phyloP scores from a whole-genome alignment of 2,113 vertebrate species.

The Ammodramus savannarum region DNA sequence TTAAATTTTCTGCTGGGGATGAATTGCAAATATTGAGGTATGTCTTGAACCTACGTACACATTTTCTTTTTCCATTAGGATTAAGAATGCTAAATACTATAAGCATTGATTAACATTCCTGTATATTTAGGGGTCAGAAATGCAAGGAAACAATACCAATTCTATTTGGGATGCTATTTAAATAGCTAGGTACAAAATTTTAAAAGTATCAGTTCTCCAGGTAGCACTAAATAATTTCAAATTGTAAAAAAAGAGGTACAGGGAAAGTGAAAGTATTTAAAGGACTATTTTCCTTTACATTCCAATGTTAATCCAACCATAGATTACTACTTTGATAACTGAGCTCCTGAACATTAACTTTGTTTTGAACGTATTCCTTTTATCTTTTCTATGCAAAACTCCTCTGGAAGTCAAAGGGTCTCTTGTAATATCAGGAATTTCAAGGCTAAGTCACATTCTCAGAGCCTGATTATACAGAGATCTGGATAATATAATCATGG shows the following conservation, averaged over 20 bases:
- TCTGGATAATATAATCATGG: neutral
- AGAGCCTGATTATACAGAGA: neutral
- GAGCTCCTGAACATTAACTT: neutral
- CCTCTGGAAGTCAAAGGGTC: neutral
- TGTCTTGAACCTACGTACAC: neutral
- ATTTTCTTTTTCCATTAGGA: conserved; percentile 22
- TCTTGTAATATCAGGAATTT: neutral
- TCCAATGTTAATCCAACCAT: neutral
- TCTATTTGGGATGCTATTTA: neutral
- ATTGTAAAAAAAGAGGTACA: neutral
- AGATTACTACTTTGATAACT: neutral
- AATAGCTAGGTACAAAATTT: neutral
- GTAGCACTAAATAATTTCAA: neutral
- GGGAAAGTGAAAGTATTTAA: neutral
- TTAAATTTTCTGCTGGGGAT: conserved; percentile 3
- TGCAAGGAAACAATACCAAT: neutral
- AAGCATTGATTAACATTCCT: neutral
- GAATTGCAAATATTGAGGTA: neutral
- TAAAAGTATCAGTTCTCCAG: neutral
- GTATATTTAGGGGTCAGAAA: neutral
- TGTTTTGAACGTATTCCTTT: neutral
- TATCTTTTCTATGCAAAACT: neutral
- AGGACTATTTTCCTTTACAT: neutral
- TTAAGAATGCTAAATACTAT: neutral
- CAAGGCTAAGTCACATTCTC: neutral